phyloP scores from a whole-genome alignment of 1,140 invertebrate genomes.

The Papilio glaucus region DNA sequence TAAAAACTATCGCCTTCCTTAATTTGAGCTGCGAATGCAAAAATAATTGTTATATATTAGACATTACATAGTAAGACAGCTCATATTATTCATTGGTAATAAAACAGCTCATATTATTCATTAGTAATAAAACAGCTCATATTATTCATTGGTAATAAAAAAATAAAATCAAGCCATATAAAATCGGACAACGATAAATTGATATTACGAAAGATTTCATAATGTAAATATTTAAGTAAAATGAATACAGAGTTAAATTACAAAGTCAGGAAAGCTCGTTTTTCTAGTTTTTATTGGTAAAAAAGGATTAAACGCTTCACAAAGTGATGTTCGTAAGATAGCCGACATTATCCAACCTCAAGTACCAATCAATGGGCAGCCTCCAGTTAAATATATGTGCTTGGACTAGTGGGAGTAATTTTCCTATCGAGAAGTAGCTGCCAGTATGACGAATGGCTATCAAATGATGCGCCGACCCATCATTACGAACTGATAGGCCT shows the following conservation, averaged over 20 bases:
- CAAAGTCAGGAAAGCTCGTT: background rate
- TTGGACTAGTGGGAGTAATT: background rate
- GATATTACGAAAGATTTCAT: too few species aligned
- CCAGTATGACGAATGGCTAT: conserved; percentile 3
- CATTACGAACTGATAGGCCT: background rate
- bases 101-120: too few species aligned
- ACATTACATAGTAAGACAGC: too few species aligned
- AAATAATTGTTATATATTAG: too few species aligned
- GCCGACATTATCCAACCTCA: conserved; percentile 11
- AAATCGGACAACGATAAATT: too few species aligned
- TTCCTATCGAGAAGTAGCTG: conserved; percentile 6
- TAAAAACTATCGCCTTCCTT: too few species aligned
- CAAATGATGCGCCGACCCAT: conserved; percentile 15
- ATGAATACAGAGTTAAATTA: background rate
- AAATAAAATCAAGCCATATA: too few species aligned
- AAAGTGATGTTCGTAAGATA: background rate
- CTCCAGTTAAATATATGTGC: background rate
- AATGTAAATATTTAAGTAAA: too few species aligned
- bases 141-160: too few species aligned
- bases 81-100: too few species aligned
- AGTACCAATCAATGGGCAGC: conserved; percentile 12
- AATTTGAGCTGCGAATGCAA: too few species aligned
- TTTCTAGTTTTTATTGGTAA: background rate
- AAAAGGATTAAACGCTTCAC: conserved; percentile 12
- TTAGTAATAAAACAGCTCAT: too few species aligned